Conservation (phyloP, 2,888 invertebrate species). For the Dryobotodes eremita region DNA sequence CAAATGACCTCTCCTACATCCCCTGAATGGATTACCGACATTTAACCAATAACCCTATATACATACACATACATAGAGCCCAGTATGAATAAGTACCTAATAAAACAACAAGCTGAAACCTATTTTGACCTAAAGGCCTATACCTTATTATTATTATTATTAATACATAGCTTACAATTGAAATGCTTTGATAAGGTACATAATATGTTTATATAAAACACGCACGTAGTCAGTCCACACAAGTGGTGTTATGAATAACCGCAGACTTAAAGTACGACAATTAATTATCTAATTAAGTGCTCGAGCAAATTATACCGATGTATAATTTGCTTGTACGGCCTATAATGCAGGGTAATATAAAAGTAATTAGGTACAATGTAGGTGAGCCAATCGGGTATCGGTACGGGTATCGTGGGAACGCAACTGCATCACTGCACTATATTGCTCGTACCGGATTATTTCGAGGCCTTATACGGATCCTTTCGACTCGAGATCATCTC, state of each 20-base stretch:
- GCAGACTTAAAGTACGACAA: constrained; percentile 30
- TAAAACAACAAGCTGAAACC: background rate
- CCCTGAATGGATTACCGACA: too few species aligned
- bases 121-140: background rate
- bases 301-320: constrained; percentile 29
- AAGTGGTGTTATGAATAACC: constrained; percentile 53
- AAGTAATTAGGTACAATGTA: constrained; percentile 70
- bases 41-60: too few species aligned
- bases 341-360: constrained; percentile 63
- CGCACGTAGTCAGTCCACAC: constrained; percentile 28
- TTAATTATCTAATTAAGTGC: constrained; percentile 54
- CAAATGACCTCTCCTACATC: too few species aligned
- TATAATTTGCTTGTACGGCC: constrained; percentile 49
- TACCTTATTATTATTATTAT: background rate
- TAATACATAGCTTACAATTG: background rate
- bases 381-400: constrained; percentile 67
- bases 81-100: background rate
- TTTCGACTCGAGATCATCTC: constrained; percentile 71
- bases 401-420: constrained; percentile 80
- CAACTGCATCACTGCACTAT: constrained; percentile 60
- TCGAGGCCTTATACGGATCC: constrained; percentile 72
- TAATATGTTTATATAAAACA: constrained; percentile 44
- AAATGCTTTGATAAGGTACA: constrained; percentile 29
- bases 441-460: constrained; percentile 67
- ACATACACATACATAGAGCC: too few species aligned